Evolutionary conservation across 2,888 invertebrate genomes (phyloP), one percentile per base, ranked within the genome.

Genomic region (Nysson spinosus): DNA sequence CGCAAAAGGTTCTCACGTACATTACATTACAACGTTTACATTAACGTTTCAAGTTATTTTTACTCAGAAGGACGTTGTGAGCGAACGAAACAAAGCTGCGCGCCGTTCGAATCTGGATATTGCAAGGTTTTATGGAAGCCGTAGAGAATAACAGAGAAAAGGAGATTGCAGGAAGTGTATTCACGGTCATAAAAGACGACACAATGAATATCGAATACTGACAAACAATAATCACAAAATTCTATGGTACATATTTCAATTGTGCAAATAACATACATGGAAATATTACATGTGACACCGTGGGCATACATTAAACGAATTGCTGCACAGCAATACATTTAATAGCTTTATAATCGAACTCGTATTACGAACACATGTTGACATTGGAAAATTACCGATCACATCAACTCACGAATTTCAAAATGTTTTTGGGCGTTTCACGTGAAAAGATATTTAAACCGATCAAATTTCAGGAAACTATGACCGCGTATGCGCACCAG

Each of bases 41-140:
- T 58, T 52, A 69, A 65, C 55, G 57, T 65, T 61, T 58, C 39
- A 9, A 43, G 57, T 40, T 70, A 70, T 65, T 70, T 62, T 70
- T 69, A 70, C 32, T 4, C 54, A 35, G 42, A 49, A 70, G 70
- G 70, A 70, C 70, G 56, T n/a, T 28, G 24, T 30, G 49, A 52
- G 57, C 49, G 49, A n/a, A n/a, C 44, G 55, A 55, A 70, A 65
- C 68, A 69, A 69, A 65, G 60, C 58, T 43, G 26, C 12, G 28
- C 26, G 9, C n/a, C 44, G 64, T 55, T 60, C 64, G 44, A 60
- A 43, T 44, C 60, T 49, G 54, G 64, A 60, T 60, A 64, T 24
- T 54, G 54, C 60, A 60, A 64, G 54, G 61, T 28, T 62, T 43
- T 30, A 37, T 35, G 43, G 35, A 40, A 43, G 55, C 34, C 14